Base-by-base conservation (phyloP, 2,797 vertebrate genomes). In the Crocodylus rhombifer region DNA sequence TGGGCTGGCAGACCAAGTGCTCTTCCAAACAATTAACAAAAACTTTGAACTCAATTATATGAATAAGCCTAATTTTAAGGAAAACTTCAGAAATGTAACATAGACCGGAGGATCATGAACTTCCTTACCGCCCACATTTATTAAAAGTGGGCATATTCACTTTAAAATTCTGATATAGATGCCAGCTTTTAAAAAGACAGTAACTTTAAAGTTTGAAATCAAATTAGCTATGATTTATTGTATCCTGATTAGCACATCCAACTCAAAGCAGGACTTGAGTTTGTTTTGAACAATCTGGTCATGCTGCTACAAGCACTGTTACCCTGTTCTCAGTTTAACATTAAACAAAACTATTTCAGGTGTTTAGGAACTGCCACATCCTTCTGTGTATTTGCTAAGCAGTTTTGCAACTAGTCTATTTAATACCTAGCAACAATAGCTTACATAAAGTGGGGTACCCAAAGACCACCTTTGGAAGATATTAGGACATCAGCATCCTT, bases 401-500 rank as follows among this genome's bases (percentile, higher is more conserved):
- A 36, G 71, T 42, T 97, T 95, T 95, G 85, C 93, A 95, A 86
- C 87, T 92, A 80, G 28, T 91, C 91, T 92, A 90, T 94, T 92
- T 88, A 67, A 83, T 36, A 83, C 96, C 94, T 94, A 95, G 61
- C 96, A 92, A 95, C 93, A 0, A 87, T 14, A 96, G 95, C 86
- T 95, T 95, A 95, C 82, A 5, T 97, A 97, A 89, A 95, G 86
- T 95, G 97, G 93, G 94, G 94, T 94, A 98, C 96, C 95, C 96
- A 98, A 97, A 98, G 95, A 97, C 96, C 92, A 97, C 94, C 97
- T 97, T 92, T 95, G 97, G 95, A 93, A 97, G 97, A 96, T 93
- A 97, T 97, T 97, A 95, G 94, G 96, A 95, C 95, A 97, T 97
- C 97, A 98, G 97, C 93, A 97, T 97, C 97, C 96, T 98, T 97